Base-by-base conservation (phyloP, 1,140 invertebrate genomes). In the Anthonomus grandis region DNA sequence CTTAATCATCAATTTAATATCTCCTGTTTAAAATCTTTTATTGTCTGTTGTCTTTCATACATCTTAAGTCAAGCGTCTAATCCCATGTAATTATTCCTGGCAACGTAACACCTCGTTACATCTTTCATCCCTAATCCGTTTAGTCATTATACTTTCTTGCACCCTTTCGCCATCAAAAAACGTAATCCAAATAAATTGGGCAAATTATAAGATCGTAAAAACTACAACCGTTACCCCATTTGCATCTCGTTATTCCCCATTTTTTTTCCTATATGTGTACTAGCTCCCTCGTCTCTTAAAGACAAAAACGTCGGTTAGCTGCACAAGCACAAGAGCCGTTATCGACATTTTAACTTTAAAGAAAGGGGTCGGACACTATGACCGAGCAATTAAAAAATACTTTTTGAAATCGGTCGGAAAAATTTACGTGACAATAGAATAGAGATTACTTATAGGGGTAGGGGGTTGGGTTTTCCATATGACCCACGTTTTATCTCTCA, bases 121-220 rank as follows among this genome's bases (percentile, higher is more conserved):
- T n/a, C n/a, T n/a, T n/a, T n/a, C n/a, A n/a, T n/a, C n/a, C n/a
- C n/a, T n/a, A n/a, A n/a, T n/a, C n/a, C n/a, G n/a, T n/a, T n/a
- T n/a, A n/a, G n/a, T n/a, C n/a, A n/a, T n/a, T n/a, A n/a, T n/a
- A n/a, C n/a, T n/a, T n/a, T n/a, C n/a, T n/a, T n/a, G n/a, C n/a
- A n/a, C n/a, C n/a, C n/a, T n/a, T n/a, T n/a, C n/a, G n/a, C n/a
- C n/a, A n/a, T n/a, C n/a, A n/a, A n/a, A 41, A 41, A 41, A 38
- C 23, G 12, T 48, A 48, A 48, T 48, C 45, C 27, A 48, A 18
- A 48, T 48, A 48, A 48, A 48, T 48, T 48, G 45, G 23, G 9
- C 23, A 48, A 48, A 48, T 48, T 48, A 48, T 48, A 27, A 48
- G 10, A 18, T 48, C 45, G 45, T 48, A 48, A 48, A 48, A 48